Percentiles rank a stretch among this genome's conserved stretches.
These are phyloP conservation scores for Pseudocheirus occidentalis DNA, from an alignment of 2,797 vertebrate genomes.

Conservation along the genomic window DNA sequence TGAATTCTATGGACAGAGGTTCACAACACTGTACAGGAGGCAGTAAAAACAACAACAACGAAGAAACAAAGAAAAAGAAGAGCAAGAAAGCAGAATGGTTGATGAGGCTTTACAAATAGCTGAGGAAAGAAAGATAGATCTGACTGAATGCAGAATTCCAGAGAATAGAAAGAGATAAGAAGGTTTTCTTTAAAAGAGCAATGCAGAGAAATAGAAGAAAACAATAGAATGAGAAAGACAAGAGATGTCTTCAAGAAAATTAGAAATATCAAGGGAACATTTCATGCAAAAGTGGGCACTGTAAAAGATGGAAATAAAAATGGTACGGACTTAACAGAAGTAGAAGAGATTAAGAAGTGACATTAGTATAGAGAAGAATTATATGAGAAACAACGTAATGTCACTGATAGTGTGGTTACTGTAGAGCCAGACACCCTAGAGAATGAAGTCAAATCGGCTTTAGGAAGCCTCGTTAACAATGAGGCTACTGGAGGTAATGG, in stretches of 20 bases:
- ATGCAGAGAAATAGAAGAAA: background rate
- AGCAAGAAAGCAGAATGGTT: background rate
- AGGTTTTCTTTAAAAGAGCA: background rate
- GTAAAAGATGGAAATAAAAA: background rate
- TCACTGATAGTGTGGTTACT: background rate
- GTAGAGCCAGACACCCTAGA: background rate
- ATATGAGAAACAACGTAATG: background rate
- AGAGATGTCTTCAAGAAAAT: background rate
- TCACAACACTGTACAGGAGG: too few species aligned
- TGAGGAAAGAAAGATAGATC: background rate
- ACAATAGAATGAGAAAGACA: background rate
- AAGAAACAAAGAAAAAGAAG: too few species aligned
- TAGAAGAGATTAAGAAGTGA: background rate
- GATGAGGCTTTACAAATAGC: too few species aligned
- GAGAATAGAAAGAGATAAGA: background rate
- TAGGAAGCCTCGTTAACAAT: too few species aligned
- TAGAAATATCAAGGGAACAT: background rate
- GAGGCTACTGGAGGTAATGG: too few species aligned
- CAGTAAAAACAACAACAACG: too few species aligned
- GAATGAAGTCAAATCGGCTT: too few species aligned
- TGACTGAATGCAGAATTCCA: background rate
- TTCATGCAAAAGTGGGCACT: background rate
- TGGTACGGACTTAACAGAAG: background rate
- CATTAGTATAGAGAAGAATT: too few species aligned
- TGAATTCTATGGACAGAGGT: too few species aligned